Evolutionary conservation across 1,140 invertebrate species (phyloP), one percentile per base, ranked within the genome.

Genomic region (Hyles euphorbiae): DNA sequence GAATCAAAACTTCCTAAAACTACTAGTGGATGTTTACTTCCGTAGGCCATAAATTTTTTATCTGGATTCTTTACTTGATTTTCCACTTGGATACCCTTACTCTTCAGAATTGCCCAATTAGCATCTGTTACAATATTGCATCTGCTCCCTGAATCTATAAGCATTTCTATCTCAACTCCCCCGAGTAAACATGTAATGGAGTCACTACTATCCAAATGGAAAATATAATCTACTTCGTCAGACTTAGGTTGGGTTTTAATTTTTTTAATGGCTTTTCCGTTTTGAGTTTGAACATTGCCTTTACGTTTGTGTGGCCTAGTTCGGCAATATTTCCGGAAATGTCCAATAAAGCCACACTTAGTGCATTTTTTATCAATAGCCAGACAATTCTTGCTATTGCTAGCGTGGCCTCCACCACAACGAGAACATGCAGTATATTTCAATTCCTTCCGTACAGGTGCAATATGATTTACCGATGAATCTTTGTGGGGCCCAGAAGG

Each of bases 141-240:
- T 59, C 56, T 70, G 53, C 65, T 61, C 2, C 68, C 71, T 22
- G 72, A 72, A 51, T 74, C 72, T 6, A 77, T 70, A 46, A 74
- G 50, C 61, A 58, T 51, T 22, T 58, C 33, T 5, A 51, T 12
- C 3, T 58, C 36, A 9, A 58, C 47, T 8, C 36, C 36, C 9
- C 56, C 56, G 3, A 58, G 71, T 66, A 9, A 3, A 53, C 67
- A 72, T 3, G 48, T 57, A 11, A 74, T 61, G 12, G 33, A 53
- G 3, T 11, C 53, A 34, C 67, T 56, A 8, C 59, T 56, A 47
- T 74, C 64, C 4, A 72, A 40, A 12, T 70, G 58, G 22, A 72
- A 67, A 40, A 68, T 56, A 45, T 67, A 71, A 22, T 71, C 58
- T 1, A 64, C 54, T 58, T 60, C 4, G 3, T 11, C 9, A 3